Evolutionary conservation across 2,888 invertebrate species (phyloP).

Genomic region (Drosophila infuscata): DNA sequence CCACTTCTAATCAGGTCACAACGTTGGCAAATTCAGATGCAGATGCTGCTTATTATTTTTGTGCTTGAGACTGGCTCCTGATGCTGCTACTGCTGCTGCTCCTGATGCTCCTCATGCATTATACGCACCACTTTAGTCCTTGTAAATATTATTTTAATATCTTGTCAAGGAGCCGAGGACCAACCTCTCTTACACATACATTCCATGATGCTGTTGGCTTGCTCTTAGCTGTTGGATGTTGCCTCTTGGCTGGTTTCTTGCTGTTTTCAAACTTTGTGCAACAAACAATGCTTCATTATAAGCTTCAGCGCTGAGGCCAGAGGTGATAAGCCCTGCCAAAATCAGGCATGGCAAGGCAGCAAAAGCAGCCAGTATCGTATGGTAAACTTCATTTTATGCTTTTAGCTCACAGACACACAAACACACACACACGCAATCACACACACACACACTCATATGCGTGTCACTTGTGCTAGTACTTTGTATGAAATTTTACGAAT

Average conservation of each 20-base stretch:
- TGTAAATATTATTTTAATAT: slow-evolving; percentile 81
- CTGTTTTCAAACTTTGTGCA: slow-evolving; percentile 73
- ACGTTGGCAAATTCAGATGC: slow-evolving; percentile 43
- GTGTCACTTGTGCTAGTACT: slow-evolving; percentile 69
- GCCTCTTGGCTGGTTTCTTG: slow-evolving; percentile 58
- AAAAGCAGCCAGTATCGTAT: slow-evolving; percentile 26
- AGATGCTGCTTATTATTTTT: slow-evolving; percentile 38
- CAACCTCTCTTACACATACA: slow-evolving; percentile 6
- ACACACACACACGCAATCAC: slow-evolving; percentile 28
- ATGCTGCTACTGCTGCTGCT: not conserved
- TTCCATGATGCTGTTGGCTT: slow-evolving; percentile 26
- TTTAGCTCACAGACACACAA: slow-evolving; percentile 48
- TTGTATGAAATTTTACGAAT: slow-evolving; percentile 77
- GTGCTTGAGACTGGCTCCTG: slow-evolving; percentile 13
- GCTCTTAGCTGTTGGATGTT: slow-evolving; percentile 21
- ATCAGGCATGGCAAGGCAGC: slow-evolving; percentile 44
- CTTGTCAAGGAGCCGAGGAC: slow-evolving; percentile 46
- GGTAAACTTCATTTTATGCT: slow-evolving; percentile 75
- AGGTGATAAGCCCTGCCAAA: slow-evolving; percentile 79
- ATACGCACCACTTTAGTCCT: slow-evolving; percentile 62
- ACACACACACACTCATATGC: slow-evolving; percentile 25
- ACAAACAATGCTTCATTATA: slow-evolving; percentile 80
- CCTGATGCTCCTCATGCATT: slow-evolving; percentile 51
- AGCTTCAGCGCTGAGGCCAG: slow-evolving; percentile 67
- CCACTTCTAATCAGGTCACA: slow-evolving; percentile 59